Conservation (phyloP, 2,113 vertebrate genomes). For the Neotragus moschatus region DNA sequence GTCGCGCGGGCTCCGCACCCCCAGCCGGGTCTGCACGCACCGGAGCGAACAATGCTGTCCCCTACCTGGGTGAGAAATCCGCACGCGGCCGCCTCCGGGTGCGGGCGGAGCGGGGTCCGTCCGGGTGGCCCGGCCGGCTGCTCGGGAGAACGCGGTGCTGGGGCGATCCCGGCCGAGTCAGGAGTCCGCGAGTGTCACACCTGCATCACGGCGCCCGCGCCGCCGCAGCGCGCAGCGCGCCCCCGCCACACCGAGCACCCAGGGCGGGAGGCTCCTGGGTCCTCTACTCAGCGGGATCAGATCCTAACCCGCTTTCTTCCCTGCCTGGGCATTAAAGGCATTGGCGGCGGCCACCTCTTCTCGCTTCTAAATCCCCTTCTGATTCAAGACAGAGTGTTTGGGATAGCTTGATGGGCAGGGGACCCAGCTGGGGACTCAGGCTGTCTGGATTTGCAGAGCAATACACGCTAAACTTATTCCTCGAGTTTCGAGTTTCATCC, state of each 20-base stretch:
- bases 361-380: not conserved
- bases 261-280: not conserved
- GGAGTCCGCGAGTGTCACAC: constrained; percentile 21
- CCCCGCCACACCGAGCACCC: constrained; percentile 34
- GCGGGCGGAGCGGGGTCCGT: not conserved
- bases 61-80: constrained; percentile 42
- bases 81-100: not conserved
- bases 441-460: not conserved
- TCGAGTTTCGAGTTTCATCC: not conserved
- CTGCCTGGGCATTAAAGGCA: not conserved
- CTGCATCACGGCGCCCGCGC: constrained; percentile 57
- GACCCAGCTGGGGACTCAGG: not conserved
- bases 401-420: not conserved
- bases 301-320: not conserved
- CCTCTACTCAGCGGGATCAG: constrained; percentile 26
- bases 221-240: constrained; percentile 30
- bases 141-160: constrained; percentile 62
- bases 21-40: not conserved
- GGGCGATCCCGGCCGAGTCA: constrained; percentile 49
- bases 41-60: not conserved
- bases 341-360: not conserved
- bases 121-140: constrained; percentile 38
- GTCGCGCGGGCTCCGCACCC: not conserved
- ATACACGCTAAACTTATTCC: not conserved
- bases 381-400: not conserved